phyloP scores from a whole-genome alignment of 2,888 invertebrate species.

The Eupithecia vulgata region DNA sequence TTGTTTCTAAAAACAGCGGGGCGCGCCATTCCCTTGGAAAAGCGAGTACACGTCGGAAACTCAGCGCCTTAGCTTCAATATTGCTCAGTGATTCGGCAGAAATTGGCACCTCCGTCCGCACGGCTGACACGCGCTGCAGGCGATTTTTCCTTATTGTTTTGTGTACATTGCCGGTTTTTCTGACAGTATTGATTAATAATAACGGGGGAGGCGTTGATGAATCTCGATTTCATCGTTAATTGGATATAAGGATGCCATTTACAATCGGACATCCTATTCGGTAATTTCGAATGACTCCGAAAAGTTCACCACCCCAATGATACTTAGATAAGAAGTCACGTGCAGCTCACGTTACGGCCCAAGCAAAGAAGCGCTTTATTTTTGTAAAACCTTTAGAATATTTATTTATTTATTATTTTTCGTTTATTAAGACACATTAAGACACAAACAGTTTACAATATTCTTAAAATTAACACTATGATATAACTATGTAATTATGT shows the following conservation, averaged over 20 bases:
- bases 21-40: conserved; percentile 19
- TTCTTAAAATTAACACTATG: too few relatives aligned
- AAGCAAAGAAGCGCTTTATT: too few relatives aligned
- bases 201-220: conserved; percentile 4
- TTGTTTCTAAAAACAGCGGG: conserved; percentile 28
- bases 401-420: too few relatives aligned
- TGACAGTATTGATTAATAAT: conserved; percentile 27
- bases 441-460: too few relatives aligned
- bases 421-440: too few relatives aligned
- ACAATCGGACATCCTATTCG: background rate
- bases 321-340: background rate
- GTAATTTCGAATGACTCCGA: background rate
- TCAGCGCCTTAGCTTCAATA: conserved; percentile 37
- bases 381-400: too few relatives aligned
- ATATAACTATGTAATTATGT: too few relatives aligned
- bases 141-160: conserved; percentile 36
- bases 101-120: conserved; percentile 37
- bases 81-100: conserved; percentile 40
- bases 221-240: conserved; percentile 3
- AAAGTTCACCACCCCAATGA: background rate
- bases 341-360: too few relatives aligned
- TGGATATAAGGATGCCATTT: background rate
- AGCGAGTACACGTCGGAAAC: conserved; percentile 19
- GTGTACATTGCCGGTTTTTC: conserved; percentile 30
- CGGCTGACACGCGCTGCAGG: conserved; percentile 30